A percentile compares a stretch with the other conserved stretches of the same genome.
phyloP scores from a whole-genome alignment of 1,140 invertebrate species.

The Nomia melanderi region DNA sequence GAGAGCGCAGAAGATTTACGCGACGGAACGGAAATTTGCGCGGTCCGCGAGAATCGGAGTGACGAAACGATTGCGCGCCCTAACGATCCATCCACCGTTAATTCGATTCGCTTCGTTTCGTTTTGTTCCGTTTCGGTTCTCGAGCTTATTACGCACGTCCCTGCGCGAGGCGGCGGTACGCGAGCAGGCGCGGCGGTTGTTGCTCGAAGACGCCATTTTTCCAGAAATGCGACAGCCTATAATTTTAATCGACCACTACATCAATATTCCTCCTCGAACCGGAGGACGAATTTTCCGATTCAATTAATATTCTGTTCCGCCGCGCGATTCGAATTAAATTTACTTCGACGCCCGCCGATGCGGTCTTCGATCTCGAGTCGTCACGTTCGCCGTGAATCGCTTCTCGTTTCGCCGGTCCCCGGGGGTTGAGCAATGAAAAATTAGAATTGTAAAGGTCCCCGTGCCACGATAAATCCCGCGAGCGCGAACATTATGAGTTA shows the following conservation, averaged over 20 bases:
- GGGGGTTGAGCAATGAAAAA: constrained; percentile 4
- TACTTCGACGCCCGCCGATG: constrained; percentile 41
- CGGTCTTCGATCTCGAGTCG: constrained; percentile 43
- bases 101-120: constrained; percentile 7
- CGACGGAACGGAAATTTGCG: background rate
- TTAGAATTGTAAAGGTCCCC: constrained; percentile 38
- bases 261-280: constrained; percentile 34
- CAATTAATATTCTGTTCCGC: constrained; percentile 57
- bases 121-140: no score
- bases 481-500: background rate
- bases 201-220: constrained; percentile 15
- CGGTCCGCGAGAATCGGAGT: background rate
- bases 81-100: constrained; percentile 17
- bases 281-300: constrained; percentile 42
- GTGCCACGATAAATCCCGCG: constrained; percentile 9
- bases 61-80: background rate
- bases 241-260: constrained; percentile 43
- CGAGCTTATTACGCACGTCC: background rate
- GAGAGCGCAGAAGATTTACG: background rate
- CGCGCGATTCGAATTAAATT: constrained; percentile 60
- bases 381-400: constrained; percentile 39
- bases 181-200: background rate
- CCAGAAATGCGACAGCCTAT: background rate
- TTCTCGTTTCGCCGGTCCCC: constrained; percentile 5
- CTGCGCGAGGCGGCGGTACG: background rate